These are phyloP conservation scores for Linnaemya vulpina DNA, from an alignment of 2,888 invertebrate species.

Conservation along the genomic window DNA sequence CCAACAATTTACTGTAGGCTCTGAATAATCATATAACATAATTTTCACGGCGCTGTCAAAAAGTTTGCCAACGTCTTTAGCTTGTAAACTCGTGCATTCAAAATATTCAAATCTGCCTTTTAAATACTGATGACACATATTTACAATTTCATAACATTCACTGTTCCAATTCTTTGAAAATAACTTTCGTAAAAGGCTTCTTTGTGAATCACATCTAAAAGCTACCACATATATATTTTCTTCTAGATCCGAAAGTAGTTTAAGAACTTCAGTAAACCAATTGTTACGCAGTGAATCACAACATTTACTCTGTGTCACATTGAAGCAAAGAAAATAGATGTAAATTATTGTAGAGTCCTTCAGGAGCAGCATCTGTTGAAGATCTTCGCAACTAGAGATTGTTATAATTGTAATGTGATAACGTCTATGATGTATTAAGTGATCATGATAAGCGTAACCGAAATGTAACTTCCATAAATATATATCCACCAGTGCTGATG, in stretches of 20 bases:
- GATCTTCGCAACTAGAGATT: slow-evolving; percentile 25
- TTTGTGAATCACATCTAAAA: not conserved
- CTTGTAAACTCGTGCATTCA: slow-evolving; percentile 2
- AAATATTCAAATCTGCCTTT: slow-evolving; percentile 15
- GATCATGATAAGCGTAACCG: slow-evolving; percentile 61
- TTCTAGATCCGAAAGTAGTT: not conserved
- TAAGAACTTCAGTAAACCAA: not conserved
- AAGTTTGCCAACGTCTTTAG: not conserved
- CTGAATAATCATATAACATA: slow-evolving; percentile 17
- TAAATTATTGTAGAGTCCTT: not conserved
- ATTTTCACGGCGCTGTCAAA: slow-evolving; percentile 27
- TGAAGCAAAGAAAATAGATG: slow-evolving; percentile 26
- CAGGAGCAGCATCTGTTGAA: not conserved
- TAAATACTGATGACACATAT: not conserved
- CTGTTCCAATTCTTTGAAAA: not conserved
- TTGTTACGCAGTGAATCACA: not conserved
- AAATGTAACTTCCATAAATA: slow-evolving; percentile 58
- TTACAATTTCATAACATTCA: slow-evolving; percentile 1
- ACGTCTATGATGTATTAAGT: slow-evolving; percentile 29
- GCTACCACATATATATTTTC: slow-evolving; percentile 30
- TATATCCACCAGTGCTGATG: slow-evolving; percentile 23
- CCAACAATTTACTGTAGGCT: not conserved
- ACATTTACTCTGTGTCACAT: not conserved
- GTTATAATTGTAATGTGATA: slow-evolving; percentile 41
- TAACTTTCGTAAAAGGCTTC: not conserved